These are phyloP conservation scores for Pantherophis alleghaniensis DNA, from an alignment of 2,797 vertebrate genomes.

Conservation along the genomic window DNA sequence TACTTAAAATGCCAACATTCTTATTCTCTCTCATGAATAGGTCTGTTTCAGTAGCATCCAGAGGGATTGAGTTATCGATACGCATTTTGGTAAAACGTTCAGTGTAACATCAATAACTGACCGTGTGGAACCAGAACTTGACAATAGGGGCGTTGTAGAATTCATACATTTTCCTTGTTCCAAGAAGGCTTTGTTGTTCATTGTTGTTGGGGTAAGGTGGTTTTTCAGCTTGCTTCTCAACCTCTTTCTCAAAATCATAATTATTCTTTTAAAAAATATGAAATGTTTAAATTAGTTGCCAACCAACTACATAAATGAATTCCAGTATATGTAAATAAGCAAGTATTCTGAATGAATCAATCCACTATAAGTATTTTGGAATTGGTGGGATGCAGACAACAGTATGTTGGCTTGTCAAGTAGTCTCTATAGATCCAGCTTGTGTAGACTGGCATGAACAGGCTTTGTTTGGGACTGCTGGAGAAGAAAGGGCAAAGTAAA, in stretches of 20 bases:
- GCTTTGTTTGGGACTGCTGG: neutral
- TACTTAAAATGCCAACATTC: neutral
- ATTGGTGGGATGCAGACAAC: neutral
- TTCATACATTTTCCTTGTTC: constrained; percentile 84
- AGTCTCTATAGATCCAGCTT: neutral
- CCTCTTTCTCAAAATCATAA: constrained; percentile 80
- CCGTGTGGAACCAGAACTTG: constrained; percentile 98
- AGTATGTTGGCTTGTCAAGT: neutral
- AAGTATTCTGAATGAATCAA: neutral
- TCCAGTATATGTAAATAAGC: constrained; percentile 3
- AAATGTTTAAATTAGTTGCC: constrained; percentile 2
- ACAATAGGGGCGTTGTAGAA: constrained; percentile 97
- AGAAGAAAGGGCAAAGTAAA: neutral
- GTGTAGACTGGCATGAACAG: neutral
- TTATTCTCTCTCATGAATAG: neutral
- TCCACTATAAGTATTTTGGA: neutral
- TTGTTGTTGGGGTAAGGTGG: constrained; percentile 40
- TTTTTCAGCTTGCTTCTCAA: constrained; percentile 59
- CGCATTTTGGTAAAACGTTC: neutral
- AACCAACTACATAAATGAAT: neutral
- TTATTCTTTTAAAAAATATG: constrained; percentile 67
- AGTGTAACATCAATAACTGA: constrained; percentile 62
- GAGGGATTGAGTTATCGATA: neutral
- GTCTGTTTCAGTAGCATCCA: neutral
- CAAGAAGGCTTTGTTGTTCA: constrained; percentile 68